A percentile compares a stretch with the other conserved stretches of the same genome.
phyloP scores from a whole-genome alignment of 2,113 vertebrate species.

The Otus sunia region DNA sequence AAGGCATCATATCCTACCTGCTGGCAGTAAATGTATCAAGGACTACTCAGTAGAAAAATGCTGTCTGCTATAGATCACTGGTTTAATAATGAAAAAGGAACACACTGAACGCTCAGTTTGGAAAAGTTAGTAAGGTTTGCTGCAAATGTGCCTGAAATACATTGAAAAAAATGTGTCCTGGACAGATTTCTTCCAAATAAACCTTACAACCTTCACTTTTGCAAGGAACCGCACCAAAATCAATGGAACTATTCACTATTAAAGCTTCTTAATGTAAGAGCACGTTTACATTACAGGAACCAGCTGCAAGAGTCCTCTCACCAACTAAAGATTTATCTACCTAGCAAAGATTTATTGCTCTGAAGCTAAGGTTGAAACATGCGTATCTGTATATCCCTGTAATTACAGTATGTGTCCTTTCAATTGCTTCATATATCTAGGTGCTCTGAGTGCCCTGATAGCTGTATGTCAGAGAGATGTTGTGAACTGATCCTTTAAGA shows the following conservation, averaged over 20 bases:
- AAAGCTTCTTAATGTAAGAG: constrained; percentile 34
- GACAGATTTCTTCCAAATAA: constrained; percentile 19
- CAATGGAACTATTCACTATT: constrained; percentile 30
- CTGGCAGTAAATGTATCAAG: background rate
- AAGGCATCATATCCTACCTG: background rate
- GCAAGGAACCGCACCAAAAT: background rate
- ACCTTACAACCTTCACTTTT: background rate
- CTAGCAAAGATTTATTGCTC: constrained; percentile 26
- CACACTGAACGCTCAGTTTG: background rate
- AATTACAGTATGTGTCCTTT: constrained; percentile 52
- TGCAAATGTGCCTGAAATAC: background rate
- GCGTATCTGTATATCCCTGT: constrained; percentile 50
- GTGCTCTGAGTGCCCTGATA: background rate
- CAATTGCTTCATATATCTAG: constrained; percentile 48
- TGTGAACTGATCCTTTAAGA: constrained; percentile 4
- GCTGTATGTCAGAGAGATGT: background rate
- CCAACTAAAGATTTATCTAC: constrained; percentile 33
- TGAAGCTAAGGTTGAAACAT: constrained; percentile 25
- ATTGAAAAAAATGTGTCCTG: background rate
- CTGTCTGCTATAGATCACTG: background rate
- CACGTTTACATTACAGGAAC: constrained; percentile 31
- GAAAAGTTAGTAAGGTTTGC: constrained; percentile 10
- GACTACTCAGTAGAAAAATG: background rate
- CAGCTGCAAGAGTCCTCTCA: background rate
- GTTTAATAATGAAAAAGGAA: constrained; percentile 23